A percentile compares a stretch with the other conserved stretches of the same genome.
Conservation (phyloP, 2,797 vertebrate genomes). For the Scolopax bukidnonensis region DNA sequence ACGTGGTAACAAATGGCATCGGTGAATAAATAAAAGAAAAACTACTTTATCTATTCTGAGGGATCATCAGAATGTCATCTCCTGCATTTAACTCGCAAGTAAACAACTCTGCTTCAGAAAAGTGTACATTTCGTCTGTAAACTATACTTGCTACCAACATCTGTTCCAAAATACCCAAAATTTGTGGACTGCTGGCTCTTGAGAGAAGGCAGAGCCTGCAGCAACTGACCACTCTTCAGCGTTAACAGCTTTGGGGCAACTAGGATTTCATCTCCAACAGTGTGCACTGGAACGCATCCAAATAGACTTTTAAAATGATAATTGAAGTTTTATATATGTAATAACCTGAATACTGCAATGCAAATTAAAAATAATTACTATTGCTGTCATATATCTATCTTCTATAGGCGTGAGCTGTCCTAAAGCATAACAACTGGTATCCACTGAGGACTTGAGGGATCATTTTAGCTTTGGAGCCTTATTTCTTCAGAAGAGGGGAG, state of each 20-base stretch:
- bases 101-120: background rate
- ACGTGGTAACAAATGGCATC: background rate
- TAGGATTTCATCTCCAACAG: background rate
- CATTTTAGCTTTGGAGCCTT: background rate
- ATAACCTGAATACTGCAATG: background rate
- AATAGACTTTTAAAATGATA: conserved; percentile 18
- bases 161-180: background rate
- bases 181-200: background rate
- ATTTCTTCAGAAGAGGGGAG: background rate
- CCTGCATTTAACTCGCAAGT: background rate
- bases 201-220: background rate
- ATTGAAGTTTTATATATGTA: conserved; percentile 39
- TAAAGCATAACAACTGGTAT: background rate
- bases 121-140: background rate
- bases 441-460: background rate
- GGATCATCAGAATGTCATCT: background rate
- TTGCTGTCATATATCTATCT: background rate
- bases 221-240: background rate
- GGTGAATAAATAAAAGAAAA: background rate
- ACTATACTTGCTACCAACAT: rapidly evolving
- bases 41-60: background rate
- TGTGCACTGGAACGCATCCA: background rate
- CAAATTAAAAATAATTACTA: conserved; percentile 28
- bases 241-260: background rate
- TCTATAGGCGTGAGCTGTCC: background rate